phyloP scores from a whole-genome alignment of 2,888 invertebrate species.

The Drosophila birchii region DNA sequence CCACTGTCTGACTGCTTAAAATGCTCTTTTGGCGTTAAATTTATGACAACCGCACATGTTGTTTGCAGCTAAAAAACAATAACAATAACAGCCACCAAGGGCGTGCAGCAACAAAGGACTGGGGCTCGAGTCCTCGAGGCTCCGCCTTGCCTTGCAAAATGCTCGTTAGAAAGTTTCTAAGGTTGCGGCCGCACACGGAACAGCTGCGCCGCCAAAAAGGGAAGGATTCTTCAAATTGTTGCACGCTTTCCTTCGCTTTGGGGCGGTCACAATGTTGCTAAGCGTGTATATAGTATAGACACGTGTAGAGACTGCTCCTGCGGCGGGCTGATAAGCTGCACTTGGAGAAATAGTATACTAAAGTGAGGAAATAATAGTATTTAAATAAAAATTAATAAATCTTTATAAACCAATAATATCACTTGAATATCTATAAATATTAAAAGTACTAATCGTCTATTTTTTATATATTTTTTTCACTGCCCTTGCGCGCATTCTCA shows the following conservation, averaged over 20 bases:
- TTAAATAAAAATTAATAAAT: too few relatives aligned
- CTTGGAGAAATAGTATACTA: background rate
- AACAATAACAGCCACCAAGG: constrained; percentile 47
- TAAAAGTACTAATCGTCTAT: too few relatives aligned
- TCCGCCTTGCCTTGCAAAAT: constrained; percentile 30
- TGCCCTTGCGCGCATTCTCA: constrained; percentile 21
- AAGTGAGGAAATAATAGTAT: background rate
- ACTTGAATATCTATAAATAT: too few relatives aligned
- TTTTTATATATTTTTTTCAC: background rate
- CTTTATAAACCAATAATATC: too few relatives aligned
- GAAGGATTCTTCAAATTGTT: constrained; percentile 70
- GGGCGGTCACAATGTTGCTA: constrained; percentile 56
- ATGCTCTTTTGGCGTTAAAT: constrained; percentile 77
- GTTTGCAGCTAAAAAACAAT: constrained; percentile 54
- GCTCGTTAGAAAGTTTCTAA: constrained; percentile 69
- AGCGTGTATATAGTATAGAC: constrained; percentile 6
- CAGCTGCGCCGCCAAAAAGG: constrained; percentile 75
- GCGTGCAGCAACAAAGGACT: constrained; percentile 38
- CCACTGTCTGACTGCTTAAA: constrained; percentile 64
- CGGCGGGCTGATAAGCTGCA: constrained; percentile 46
- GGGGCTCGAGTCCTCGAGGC: constrained; percentile 6
- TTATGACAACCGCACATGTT: constrained; percentile 79
- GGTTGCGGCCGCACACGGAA: constrained; percentile 62
- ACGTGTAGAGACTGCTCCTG: constrained; percentile 24
- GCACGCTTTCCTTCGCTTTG: constrained; percentile 51